Conservation (phyloP, 2,113 vertebrate species). For the Stegostoma tigrinum region DNA sequence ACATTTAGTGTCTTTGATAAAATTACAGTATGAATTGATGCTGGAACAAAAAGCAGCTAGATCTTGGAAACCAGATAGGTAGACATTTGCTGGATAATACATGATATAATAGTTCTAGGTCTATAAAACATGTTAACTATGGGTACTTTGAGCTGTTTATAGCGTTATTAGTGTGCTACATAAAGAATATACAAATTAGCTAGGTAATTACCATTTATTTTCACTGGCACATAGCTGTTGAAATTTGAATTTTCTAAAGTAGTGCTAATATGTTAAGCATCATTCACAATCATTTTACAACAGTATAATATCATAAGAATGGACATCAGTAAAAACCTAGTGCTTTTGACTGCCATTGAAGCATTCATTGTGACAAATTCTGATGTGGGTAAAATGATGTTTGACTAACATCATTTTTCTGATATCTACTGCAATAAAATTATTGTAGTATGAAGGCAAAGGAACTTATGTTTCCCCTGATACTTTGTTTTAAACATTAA, state of each 20-base stretch:
- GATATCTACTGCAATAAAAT: background rate
- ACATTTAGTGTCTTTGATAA: conserved; percentile 11
- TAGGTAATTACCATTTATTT: conserved; percentile 35
- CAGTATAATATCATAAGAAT: conserved; percentile 24
- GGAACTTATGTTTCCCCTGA: background rate
- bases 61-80: conserved; percentile 8
- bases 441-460: background rate
- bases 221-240: conserved; percentile 25
- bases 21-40: background rate
- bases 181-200: conserved; percentile 36
- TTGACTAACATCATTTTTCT: conserved; percentile 15
- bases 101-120: conserved; percentile 3
- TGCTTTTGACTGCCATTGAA: conserved; percentile 35
- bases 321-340: conserved; percentile 11
- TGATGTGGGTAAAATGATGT: conserved; percentile 15
- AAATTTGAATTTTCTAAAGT: conserved; percentile 32
- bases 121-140: conserved; percentile 32
- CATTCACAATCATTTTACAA: conserved; percentile 31
- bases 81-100: conserved; percentile 17
- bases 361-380: conserved; percentile 28
- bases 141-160: conserved; percentile 35
- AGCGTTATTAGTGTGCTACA: conserved; percentile 27
- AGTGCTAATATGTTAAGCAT: conserved; percentile 17
- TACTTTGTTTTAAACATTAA: background rate
- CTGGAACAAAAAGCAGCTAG: conserved; percentile 28